Conservation (phyloP, 2,888 invertebrate genomes). For the Pecten maximus region DNA sequence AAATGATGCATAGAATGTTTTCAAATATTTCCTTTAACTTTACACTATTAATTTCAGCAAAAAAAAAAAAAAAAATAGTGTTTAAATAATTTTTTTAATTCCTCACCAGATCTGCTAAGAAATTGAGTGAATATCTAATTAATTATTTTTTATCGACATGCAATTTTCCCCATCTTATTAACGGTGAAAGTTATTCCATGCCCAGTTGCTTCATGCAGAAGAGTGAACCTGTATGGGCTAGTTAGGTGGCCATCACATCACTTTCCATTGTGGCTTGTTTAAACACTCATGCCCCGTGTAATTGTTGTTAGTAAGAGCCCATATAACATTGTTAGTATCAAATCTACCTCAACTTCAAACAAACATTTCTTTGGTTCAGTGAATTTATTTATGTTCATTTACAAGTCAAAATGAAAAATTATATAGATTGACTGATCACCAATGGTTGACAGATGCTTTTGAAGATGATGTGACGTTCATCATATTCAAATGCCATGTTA, state of each 20-base stretch:
- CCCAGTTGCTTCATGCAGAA: slow-evolving; percentile 14
- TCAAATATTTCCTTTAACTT: too few relatives aligned
- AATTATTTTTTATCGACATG: background rate
- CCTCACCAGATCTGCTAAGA: slow-evolving; percentile 31
- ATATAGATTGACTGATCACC: too few relatives aligned
- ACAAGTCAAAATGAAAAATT: background rate
- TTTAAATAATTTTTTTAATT: slow-evolving; percentile 33
- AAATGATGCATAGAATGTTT: too few relatives aligned
- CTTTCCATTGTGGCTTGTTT: slow-evolving; percentile 43
- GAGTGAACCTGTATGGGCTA: background rate
- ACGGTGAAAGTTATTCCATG: background rate
- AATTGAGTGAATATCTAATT: background rate
- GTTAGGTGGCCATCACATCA: slow-evolving; percentile 45
- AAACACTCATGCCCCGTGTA: background rate
- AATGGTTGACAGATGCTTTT: background rate
- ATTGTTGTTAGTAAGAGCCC: background rate
- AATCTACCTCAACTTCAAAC: background rate
- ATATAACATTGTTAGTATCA: slow-evolving; percentile 14
- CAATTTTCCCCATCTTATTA: background rate
- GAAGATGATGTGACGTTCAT: background rate
- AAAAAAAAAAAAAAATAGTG: background rate
- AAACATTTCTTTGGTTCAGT: background rate
- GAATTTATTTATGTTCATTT: too few relatives aligned
- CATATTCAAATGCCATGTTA: background rate
- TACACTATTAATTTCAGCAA: background rate